Evolutionary conservation across 2,888 invertebrate genomes (phyloP).

Genomic region (Cataglyphis livida): DNA sequence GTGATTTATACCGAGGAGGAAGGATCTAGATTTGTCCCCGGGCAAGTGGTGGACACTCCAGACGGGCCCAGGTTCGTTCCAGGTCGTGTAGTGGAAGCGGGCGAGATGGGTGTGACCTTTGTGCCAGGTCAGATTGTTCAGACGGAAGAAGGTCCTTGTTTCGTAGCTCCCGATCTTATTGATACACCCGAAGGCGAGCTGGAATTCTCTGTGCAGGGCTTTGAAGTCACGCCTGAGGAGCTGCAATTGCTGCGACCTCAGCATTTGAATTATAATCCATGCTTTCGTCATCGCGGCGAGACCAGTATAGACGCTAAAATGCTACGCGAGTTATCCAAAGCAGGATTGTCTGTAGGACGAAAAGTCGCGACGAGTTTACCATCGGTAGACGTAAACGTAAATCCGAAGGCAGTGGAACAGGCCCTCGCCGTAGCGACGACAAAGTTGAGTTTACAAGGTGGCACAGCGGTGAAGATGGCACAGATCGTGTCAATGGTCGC

Average conservation of each 20-base stretch:
- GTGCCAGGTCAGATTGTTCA: constrained; percentile 87
- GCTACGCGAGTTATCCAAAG: constrained; percentile 89
- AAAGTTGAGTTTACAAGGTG: constrained; percentile 83
- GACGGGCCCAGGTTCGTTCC: constrained; percentile 89
- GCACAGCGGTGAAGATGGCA: constrained; percentile 85
- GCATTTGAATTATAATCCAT: constrained; percentile 80
- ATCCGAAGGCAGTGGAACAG: constrained; percentile 83
- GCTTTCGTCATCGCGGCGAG: constrained; percentile 86
- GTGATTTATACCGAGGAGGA: constrained; percentile 89
- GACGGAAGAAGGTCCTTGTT: constrained; percentile 87
- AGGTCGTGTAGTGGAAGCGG: constrained; percentile 86
- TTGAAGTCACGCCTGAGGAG: constrained; percentile 87
- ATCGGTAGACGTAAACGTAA: constrained; percentile 87
- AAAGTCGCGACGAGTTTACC: constrained; percentile 89
- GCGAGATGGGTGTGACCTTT: constrained; percentile 85
- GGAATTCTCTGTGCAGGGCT: constrained; percentile 91
- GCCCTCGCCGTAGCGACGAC: constrained; percentile 81
- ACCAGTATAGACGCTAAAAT: constrained; percentile 89
- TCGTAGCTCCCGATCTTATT: constrained; percentile 90
- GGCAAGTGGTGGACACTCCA: constrained; percentile 91
- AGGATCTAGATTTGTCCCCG: constrained; percentile 87
- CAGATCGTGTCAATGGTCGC: constrained; percentile 85
- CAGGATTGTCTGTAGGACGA: constrained; percentile 90
- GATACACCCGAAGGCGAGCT: constrained; percentile 89
- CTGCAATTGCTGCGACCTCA: constrained; percentile 84